phyloP scores from a whole-genome alignment of 2,888 invertebrate genomes.

The Fragum whitleyi region DNA sequence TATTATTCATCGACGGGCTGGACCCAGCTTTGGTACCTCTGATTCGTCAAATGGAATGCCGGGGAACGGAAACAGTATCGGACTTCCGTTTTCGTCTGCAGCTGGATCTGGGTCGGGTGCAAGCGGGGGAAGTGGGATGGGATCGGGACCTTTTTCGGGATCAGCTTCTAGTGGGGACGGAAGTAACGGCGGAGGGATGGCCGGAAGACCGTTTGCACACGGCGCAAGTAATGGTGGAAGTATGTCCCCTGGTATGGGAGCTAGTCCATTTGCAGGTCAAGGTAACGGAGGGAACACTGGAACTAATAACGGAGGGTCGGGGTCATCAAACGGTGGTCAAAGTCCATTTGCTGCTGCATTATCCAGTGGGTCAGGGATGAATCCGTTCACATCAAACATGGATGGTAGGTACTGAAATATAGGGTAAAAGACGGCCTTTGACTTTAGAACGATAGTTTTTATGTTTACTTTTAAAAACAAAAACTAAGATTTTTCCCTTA shows the following conservation, averaged over 20 bases:
- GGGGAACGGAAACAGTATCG: slow-evolving; percentile 18
- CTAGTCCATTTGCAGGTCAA: slow-evolving; percentile 25
- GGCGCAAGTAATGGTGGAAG: slow-evolving; percentile 6
- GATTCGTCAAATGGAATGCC: slow-evolving; percentile 4
- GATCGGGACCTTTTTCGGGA: slow-evolving; percentile 18
- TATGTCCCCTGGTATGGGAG: slow-evolving; percentile 19
- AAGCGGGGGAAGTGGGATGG: neutral
- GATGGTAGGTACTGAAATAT: slow-evolving; percentile 1
- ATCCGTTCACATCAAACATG: slow-evolving; percentile 30
- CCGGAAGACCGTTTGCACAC: slow-evolving; percentile 12
- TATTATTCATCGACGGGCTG: neutral
- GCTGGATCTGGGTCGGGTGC: slow-evolving; percentile 6
- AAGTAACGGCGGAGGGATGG: neutral
- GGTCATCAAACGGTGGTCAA: neutral
- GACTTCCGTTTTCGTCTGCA: slow-evolving; percentile 18
- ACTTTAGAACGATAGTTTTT: too few relatives aligned
- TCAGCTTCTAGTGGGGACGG: neutral
- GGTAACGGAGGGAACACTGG: neutral
- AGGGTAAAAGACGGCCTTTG: too few relatives aligned
- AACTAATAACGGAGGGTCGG: neutral
- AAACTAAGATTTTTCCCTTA: too few relatives aligned
- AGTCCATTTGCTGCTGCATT: slow-evolving; percentile 26
- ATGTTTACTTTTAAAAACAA: too few relatives aligned
- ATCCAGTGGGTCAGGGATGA: slow-evolving; percentile 11
- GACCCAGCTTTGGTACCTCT: neutral